phyloP scores from a whole-genome alignment of 1,140 invertebrate species.

The Lamellibrachia luymesi region DNA sequence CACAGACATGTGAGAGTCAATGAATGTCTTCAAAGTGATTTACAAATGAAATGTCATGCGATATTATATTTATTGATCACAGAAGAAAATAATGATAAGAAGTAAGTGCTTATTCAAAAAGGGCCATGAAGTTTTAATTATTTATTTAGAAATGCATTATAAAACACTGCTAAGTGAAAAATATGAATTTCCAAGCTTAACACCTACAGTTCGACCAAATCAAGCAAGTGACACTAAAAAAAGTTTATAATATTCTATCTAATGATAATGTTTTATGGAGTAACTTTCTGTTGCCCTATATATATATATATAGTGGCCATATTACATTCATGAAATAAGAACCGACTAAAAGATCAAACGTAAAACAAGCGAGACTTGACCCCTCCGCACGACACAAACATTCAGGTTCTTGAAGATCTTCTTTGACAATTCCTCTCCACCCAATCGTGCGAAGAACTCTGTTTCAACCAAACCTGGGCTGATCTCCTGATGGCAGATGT shows the following conservation, averaged over 20 bases:
- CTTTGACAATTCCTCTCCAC: not conserved
- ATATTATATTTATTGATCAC: not conserved
- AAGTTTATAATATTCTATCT: not conserved
- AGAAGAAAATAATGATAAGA: not conserved
- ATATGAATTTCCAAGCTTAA: not conserved
- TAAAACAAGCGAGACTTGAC: not conserved
- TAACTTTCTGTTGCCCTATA: not conserved
- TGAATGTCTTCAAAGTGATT: not conserved
- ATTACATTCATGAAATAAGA: not conserved
- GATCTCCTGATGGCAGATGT: not conserved
- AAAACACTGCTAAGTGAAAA: too few species aligned
- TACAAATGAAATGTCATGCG: not conserved
- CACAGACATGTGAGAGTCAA: not conserved
- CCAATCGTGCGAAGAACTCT: not conserved
- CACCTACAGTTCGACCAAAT: not conserved
- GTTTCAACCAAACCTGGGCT: slow-evolving; percentile 23
- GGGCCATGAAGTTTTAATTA: not conserved
- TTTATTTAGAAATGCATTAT: too few species aligned
- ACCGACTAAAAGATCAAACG: not conserved
- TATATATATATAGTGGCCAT: not conserved
- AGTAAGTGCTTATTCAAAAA: not conserved
- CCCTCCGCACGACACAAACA: not conserved
- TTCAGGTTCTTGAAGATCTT: slow-evolving; percentile 11
- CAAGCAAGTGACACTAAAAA: not conserved
- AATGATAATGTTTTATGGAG: not conserved